Percentiles rank a stretch among this genome's conserved stretches.
phyloP scores from a whole-genome alignment of 2,797 vertebrate species.

The Acanthornis magna region DNA sequence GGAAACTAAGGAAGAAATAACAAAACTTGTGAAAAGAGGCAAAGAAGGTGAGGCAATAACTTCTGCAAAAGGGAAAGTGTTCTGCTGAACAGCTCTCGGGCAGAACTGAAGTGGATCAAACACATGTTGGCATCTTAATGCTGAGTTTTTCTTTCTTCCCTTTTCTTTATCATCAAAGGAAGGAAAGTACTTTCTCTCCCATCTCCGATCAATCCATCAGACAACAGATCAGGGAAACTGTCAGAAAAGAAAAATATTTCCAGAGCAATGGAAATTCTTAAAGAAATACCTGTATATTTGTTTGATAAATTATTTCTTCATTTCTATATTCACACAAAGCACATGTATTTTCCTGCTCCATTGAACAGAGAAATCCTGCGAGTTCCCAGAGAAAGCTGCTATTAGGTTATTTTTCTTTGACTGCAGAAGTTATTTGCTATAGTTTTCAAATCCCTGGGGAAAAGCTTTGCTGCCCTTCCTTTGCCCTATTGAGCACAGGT shows the following conservation, averaged over 20 bases:
- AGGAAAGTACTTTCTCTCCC: background rate
- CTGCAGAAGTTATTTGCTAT: background rate
- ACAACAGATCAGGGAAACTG: background rate
- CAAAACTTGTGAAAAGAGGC: background rate
- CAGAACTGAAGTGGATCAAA: background rate
- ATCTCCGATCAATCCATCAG: background rate
- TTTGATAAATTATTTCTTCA: constrained; percentile 35
- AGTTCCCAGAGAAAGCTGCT: constrained; percentile 13
- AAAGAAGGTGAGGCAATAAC: background rate
- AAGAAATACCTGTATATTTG: background rate
- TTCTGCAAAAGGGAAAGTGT: background rate
- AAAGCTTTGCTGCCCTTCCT: background rate
- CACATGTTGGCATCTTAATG: background rate
- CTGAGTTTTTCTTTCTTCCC: background rate
- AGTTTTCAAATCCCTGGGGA: background rate
- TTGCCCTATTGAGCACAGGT: background rate
- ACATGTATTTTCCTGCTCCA: constrained; percentile 8
- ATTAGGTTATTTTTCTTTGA: constrained; percentile 23
- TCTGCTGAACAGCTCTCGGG: background rate
- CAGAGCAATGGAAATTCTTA: background rate
- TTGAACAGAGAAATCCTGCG: constrained; percentile 7
- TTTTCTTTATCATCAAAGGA: background rate
- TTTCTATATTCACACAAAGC: constrained; percentile 15
- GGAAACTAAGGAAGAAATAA: background rate
- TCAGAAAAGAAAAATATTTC: background rate